phyloP scores from a whole-genome alignment of 35 echinoderm and acorn worm species.

The Diadema setosum region DNA sequence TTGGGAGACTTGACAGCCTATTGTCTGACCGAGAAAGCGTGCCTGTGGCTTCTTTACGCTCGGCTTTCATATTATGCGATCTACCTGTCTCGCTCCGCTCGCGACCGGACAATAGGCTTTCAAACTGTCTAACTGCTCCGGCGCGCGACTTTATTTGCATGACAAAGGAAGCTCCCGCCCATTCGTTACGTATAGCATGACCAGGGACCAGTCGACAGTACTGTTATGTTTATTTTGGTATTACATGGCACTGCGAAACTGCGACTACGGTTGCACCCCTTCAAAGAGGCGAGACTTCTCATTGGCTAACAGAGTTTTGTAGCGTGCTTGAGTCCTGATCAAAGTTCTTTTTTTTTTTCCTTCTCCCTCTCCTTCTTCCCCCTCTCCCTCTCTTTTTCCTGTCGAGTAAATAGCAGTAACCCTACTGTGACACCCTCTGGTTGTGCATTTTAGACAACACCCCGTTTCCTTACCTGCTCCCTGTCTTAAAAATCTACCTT shows the following conservation, averaged over 20 bases:
- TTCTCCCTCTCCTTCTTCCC: neutral
- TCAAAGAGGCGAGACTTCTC: neutral
- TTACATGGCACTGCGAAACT: neutral
- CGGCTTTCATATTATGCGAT: neutral
- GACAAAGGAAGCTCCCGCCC: neutral
- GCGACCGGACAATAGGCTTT: neutral
- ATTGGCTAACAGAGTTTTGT: neutral
- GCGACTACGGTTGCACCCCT: neutral
- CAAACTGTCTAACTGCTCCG: neutral
- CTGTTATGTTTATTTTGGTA: conserved; percentile 7
- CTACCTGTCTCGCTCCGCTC: neutral
- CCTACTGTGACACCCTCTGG: neutral
- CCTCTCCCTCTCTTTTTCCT: neutral
- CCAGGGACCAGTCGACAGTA: neutral
- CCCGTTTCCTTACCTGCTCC: neutral
- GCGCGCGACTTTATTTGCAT: conserved; percentile 19
- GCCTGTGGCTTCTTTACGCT: conserved; percentile 3
- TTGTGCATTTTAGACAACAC: neutral
- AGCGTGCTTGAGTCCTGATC: neutral
- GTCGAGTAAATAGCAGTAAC: neutral
- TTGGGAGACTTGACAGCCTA: conserved; percentile 9
- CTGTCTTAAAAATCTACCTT: neutral
- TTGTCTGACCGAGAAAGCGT: neutral
- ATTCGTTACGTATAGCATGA: neutral
- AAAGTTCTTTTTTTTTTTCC: neutral